phyloP scores from a whole-genome alignment of 1,140 invertebrate genomes.

The Lepidurus arcticus region DNA sequence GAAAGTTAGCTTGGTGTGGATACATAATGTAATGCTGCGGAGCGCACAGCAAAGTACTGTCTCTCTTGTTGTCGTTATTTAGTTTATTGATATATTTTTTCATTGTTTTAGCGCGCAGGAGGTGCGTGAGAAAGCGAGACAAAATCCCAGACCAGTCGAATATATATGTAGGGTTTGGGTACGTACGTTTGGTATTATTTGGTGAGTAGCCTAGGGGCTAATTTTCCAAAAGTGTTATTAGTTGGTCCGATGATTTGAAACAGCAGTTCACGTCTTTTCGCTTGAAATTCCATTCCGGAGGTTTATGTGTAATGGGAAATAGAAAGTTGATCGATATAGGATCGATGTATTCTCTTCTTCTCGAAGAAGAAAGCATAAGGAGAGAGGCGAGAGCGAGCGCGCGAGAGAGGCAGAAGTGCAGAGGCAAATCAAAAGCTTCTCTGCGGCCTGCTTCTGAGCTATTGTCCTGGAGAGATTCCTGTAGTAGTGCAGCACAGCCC shows the following conservation, averaged over 20 bases:
- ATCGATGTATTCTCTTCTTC: neutral
- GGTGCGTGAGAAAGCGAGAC: no score
- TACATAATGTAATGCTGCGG: no score
- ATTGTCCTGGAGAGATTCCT: conserved; percentile 29
- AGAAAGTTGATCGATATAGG: neutral
- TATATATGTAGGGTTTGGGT: neutral
- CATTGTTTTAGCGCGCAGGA: no score
- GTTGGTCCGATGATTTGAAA: no score
- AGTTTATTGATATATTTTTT: no score
- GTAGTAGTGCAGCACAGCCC: neutral
- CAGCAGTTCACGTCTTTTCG: no score
- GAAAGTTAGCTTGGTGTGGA: no score
- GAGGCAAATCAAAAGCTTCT: neutral
- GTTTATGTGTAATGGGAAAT: neutral
- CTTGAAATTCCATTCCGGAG: no score
- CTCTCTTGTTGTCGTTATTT: no score
- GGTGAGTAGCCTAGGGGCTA: no score
- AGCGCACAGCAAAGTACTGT: no score
- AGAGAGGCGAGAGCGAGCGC: neutral
- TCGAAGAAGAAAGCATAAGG: neutral
- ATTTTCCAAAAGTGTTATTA: no score
- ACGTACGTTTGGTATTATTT: neutral
- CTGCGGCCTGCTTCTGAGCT: neutral
- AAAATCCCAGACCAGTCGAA: neutral
- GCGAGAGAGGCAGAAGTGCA: neutral